Conservation (phyloP, 2,888 invertebrate genomes). For the Andrena bucephala region DNA sequence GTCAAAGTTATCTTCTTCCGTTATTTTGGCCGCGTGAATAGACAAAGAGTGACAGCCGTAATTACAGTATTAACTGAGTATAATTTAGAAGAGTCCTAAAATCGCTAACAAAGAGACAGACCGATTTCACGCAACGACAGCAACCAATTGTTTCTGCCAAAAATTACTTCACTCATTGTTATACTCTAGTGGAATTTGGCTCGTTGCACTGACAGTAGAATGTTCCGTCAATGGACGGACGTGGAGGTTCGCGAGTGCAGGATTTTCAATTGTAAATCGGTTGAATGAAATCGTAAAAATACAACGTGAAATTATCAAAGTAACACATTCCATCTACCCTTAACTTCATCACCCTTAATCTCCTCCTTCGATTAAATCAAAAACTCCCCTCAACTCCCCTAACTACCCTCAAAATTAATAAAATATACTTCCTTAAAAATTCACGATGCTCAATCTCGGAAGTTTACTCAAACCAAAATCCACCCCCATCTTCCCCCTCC, state of each 20-base stretch:
- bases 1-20: not conserved
- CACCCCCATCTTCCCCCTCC: not conserved
- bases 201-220: slow-evolving; percentile 12
- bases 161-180: slow-evolving; percentile 17
- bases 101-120: slow-evolving; percentile 6
- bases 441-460: too few relatives aligned
- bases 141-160: not conserved
- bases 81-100: not conserved
- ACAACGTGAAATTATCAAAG: not conserved
- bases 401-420: too few relatives aligned
- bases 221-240: not conserved
- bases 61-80: not conserved
- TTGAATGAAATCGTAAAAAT: not conserved
- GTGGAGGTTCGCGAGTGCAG: not conserved
- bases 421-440: too few relatives aligned
- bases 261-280: not conserved
- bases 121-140: slow-evolving; percentile 7
- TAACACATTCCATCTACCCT: too few relatives aligned
- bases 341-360: not conserved
- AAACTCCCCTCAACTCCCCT: too few relatives aligned
- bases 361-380: not conserved
- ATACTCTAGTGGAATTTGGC: slow-evolving; percentile 14
- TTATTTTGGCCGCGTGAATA: not conserved
- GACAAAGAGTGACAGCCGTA: not conserved
- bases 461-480: not conserved